Conservation (phyloP, 2,888 invertebrate genomes). For the Torymus texanus region DNA sequence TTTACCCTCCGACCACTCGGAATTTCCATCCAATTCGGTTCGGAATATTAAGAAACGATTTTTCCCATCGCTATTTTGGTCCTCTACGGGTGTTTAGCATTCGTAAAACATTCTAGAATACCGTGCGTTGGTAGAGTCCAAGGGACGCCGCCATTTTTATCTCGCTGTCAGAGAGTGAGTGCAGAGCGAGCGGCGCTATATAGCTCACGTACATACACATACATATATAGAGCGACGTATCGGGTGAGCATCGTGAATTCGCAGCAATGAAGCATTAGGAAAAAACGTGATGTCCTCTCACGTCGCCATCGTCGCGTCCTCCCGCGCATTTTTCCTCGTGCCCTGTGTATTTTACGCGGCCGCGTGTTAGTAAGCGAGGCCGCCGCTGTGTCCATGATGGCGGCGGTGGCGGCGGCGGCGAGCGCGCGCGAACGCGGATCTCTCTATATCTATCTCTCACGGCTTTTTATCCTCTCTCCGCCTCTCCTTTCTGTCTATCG, state of each 20-base stretch:
- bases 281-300: no score
- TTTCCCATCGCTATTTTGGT: no score
- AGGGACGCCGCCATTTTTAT: conserved; percentile 56
- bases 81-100: no score
- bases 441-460: conserved; percentile 3
- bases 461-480: not conserved
- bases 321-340: conserved; percentile 70
- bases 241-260: no score
- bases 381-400: not conserved
- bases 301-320: conserved; percentile 59
- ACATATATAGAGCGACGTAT: no score
- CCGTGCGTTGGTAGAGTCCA: conserved; percentile 49
- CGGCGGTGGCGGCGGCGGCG: not conserved
- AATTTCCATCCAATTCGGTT: no score
- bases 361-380: conserved; percentile 13
- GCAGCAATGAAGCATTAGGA: no score
- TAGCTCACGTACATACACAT: no score
- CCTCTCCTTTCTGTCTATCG: not conserved
- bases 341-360: not conserved
- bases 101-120: conserved; percentile 4
- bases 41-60: no score
- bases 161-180: conserved; percentile 38
- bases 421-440: not conserved
- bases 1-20: not conserved
- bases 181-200: not conserved